Conservation (phyloP, 1,140 invertebrate species). For the Pseudomyrmex cubaensis region DNA sequence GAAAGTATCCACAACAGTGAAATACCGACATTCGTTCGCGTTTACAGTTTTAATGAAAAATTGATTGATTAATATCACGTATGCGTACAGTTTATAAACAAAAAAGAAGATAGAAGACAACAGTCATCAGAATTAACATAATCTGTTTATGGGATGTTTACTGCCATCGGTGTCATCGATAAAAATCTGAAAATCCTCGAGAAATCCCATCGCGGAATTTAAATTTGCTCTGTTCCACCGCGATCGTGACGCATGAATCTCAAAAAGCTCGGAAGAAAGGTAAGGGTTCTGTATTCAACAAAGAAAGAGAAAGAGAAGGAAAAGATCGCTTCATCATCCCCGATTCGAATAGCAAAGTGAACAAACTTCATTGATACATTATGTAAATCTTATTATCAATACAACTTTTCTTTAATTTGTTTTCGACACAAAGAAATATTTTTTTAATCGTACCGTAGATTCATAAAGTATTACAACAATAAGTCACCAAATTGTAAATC, state of each 20-base stretch:
- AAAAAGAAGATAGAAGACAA: slow-evolving; percentile 37
- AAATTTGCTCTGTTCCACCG: slow-evolving; percentile 71
- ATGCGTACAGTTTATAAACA: neutral
- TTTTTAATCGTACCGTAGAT: neutral
- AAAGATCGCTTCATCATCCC: slow-evolving; percentile 48
- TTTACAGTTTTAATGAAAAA: too few species aligned
- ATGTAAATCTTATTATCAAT: slow-evolving; percentile 35
- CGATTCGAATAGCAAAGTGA: slow-evolving; percentile 70
- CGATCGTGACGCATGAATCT: slow-evolving; percentile 44
- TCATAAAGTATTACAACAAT: too few species aligned
- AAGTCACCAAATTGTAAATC: neutral
- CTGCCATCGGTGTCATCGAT: slow-evolving; percentile 45
- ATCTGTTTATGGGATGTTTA: slow-evolving; percentile 66
- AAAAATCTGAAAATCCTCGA: slow-evolving; percentile 72
- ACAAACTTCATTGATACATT: slow-evolving; percentile 40
- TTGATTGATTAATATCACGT: neutral
- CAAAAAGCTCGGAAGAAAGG: slow-evolving; percentile 22
- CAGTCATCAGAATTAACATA: slow-evolving; percentile 66
- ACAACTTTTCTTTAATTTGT: neutral
- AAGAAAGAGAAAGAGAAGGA: too few species aligned
- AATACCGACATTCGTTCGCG: too few species aligned
- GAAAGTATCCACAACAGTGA: neutral
- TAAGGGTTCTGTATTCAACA: slow-evolving; percentile 54
- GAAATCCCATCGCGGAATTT: slow-evolving; percentile 74
- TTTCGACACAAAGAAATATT: neutral